Percentiles rank a stretch among this genome's conserved stretches.
Evolutionary conservation across 92 coral and sea anemone species (phyloP).

Genomic region (Parazoanthus darwini): DNA sequence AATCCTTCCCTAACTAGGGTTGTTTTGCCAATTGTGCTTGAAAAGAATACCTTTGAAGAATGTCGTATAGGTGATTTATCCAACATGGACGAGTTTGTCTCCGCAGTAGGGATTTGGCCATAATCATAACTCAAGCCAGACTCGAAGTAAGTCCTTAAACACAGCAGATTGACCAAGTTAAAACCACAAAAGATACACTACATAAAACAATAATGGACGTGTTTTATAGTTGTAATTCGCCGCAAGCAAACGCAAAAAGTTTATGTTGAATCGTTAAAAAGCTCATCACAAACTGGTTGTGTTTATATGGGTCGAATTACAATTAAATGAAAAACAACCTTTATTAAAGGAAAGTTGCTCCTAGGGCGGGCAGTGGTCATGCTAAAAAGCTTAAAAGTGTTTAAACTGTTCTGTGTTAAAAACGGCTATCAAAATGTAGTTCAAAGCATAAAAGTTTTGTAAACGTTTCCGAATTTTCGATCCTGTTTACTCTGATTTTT

Average conservation of each 20-base stretch:
- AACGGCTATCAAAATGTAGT: too few species aligned
- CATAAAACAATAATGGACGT: neutral
- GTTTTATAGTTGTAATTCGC: neutral
- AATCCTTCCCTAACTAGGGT: too few species aligned
- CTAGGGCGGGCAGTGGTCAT: too few species aligned
- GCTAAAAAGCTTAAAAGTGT: too few species aligned
- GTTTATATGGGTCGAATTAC: too few species aligned
- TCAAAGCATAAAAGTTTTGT: too few species aligned
- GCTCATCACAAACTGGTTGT: neutral
- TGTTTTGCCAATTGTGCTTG: too few species aligned
- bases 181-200: neutral
- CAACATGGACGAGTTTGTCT: conserved; percentile 54
- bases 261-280: neutral
- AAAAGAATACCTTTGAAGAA: conserved; percentile 62
- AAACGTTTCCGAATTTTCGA: too few species aligned
- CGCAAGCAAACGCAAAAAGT: neutral
- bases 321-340: too few species aligned
- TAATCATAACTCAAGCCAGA: conserved; percentile 58
- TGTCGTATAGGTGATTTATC: conserved; percentile 71
- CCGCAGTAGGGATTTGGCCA: conserved; percentile 56
- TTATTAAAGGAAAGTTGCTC: too few species aligned
- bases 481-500: too few species aligned
- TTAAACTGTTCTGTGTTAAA: too few species aligned
- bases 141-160: conserved; percentile 73
- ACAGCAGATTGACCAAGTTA: neutral